Conservation (phyloP, 2,888 invertebrate species). For the Eupithecia vulgata region DNA sequence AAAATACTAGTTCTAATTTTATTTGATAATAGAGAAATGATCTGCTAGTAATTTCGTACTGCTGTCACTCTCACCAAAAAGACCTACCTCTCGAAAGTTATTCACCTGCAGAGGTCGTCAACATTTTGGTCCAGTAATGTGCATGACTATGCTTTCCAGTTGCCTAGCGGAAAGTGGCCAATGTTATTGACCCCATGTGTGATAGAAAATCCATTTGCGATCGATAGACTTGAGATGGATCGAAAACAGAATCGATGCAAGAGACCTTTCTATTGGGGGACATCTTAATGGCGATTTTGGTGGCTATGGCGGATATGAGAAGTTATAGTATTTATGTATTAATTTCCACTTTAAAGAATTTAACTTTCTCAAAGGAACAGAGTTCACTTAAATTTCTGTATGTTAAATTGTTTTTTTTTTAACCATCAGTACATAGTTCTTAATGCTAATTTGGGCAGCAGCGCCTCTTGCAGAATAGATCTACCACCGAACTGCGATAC, state of each 20-base stretch:
- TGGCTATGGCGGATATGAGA: background rate
- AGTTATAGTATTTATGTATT: background rate
- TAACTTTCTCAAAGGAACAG: no score
- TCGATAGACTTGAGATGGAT: constrained; percentile 4
- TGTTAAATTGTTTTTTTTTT: no score
- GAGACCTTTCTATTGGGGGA: background rate
- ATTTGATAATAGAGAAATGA: background rate
- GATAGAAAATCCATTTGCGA: constrained; percentile 54
- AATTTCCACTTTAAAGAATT: no score
- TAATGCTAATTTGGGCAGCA: no score
- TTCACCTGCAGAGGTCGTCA: constrained; percentile 28
- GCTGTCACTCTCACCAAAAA: constrained; percentile 3
- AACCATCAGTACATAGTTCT: no score
- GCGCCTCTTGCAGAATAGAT: no score
- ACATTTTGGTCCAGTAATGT: constrained; percentile 34
- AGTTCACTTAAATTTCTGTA: no score
- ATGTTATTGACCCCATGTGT: constrained; percentile 58
- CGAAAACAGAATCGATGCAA: background rate
- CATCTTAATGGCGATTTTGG: background rate
- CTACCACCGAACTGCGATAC: no score
- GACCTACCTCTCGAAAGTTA: constrained; percentile 16
- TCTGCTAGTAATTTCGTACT: background rate
- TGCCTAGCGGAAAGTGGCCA: constrained; percentile 51
- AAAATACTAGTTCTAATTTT: no score
- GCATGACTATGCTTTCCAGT: constrained; percentile 37